phyloP scores from a whole-genome alignment of 2,888 invertebrate genomes.

The Ligdia adustata region DNA sequence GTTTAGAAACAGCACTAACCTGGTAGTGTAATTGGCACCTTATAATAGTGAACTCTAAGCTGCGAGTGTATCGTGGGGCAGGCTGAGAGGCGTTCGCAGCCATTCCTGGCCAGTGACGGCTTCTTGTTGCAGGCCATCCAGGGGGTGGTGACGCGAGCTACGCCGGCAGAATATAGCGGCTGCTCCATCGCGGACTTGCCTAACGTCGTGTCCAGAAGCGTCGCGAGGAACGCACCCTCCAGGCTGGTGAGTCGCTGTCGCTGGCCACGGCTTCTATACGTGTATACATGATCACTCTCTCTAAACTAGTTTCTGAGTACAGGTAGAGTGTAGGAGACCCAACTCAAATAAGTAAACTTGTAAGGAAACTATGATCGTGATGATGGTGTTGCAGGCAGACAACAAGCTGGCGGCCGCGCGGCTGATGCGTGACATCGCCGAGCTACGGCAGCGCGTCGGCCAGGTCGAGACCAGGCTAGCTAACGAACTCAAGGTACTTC shows the following conservation, averaged over 20 bases:
- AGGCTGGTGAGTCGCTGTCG: conserved; percentile 59
- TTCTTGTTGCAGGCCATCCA: conserved; percentile 63
- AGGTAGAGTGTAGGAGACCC: too few species aligned
- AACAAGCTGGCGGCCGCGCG: conserved; percentile 77
- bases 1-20: too few species aligned
- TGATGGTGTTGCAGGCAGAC: conserved; percentile 60
- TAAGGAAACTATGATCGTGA: too few species aligned
- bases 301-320: too few species aligned
- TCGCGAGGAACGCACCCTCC: conserved; percentile 74
- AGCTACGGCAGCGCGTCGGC: conserved; percentile 71
- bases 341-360: too few species aligned
- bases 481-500: conserved; percentile 68
- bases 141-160: conserved; percentile 64
- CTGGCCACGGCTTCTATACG: background rate
- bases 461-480: conserved; percentile 70
- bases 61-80: background rate
- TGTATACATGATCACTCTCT: too few species aligned
- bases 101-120: conserved; percentile 6
- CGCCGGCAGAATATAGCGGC: conserved; percentile 57
- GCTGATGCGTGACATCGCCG: conserved; percentile 78
- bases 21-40: too few species aligned
- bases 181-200: conserved; percentile 70
- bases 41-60: too few species aligned
- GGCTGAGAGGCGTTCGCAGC: conserved; percentile 4
- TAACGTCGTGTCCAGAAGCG: conserved; percentile 68